Base-by-base conservation (phyloP, 1,140 invertebrate genomes). In the Scaptodrosophila lebanonensis region DNA sequence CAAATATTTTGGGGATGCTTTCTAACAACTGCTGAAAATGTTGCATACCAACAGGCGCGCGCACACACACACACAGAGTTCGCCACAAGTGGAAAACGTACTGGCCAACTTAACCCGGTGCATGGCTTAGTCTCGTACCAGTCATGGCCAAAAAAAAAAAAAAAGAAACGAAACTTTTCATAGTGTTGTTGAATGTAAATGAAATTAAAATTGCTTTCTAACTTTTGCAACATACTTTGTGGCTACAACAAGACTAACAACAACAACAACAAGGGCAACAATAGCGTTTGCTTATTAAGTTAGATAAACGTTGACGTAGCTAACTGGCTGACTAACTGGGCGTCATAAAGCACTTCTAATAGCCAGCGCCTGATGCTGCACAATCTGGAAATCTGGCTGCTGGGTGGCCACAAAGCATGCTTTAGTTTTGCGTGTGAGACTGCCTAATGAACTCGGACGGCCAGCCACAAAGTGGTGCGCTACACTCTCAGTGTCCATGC, bases 401-500 rank as follows among this genome's bases (percentile, higher is more conserved):
- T 25, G 36, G 50, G 50, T 50, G 25, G 29, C 61, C 61, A 32
- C 63, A 66, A 50, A 66, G 51, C 43, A 65, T 65, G 61, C 52
- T 58, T 57, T 65, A 57, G 45, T 36, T 57, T 58, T 66, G 65
- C 22, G 22, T 25, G 57, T 65, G 61, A 64, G 64, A 60, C 60
- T 38, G 42, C 49, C 35, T 39, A 39, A 48, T n/a, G n/a, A n/a
- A n/a, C n/a, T n/a, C n/a, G 22, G 22, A 4, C 22, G 3, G 22
- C 22, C 22, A 8, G 3, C 22, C 3, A 25, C 22, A 4, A 25
- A 4, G 22, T 4, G 8, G 22, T 25, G 22, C 22, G 22, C 22
- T 25, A 3, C n/a, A n/a, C n/a, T n/a, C n/a, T n/a, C n/a, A n/a
- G n/a, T n/a, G n/a, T n/a, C n/a, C n/a, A n/a, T 25, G 22, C 8